Evolutionary conservation across 2,888 invertebrate genomes (phyloP).

Genomic region (Cantharis flavilabris): DNA sequence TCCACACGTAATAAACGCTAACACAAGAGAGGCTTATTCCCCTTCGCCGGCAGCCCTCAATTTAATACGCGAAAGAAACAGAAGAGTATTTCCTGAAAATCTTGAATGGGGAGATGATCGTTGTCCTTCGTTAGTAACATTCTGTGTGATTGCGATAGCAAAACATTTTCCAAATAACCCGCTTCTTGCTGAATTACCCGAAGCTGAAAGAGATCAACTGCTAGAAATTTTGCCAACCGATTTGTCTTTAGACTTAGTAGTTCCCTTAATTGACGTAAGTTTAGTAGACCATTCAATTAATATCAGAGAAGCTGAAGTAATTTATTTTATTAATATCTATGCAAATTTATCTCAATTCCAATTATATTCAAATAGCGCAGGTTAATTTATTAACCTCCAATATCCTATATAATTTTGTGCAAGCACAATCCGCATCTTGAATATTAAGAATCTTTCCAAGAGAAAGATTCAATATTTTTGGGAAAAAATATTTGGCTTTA

Average conservation of each 20-base stretch:
- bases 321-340: background rate
- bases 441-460: background rate
- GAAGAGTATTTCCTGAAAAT: conserved; percentile 59
- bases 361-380: background rate
- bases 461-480: background rate
- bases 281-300: background rate
- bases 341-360: background rate
- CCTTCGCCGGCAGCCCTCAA: conserved; percentile 46
- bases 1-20: conserved; percentile 55
- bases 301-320: background rate
- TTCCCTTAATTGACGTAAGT: conserved; percentile 60
- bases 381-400: background rate
- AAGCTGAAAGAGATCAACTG: conserved; percentile 62
- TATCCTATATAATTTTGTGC: background rate
- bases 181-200: conserved; percentile 61
- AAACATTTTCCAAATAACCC: conserved; percentile 59
- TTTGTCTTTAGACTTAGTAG: conserved; percentile 62
- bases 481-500: background rate
- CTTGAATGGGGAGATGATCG: conserved; percentile 60
- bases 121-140: conserved; percentile 56
- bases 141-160: conserved; percentile 59
- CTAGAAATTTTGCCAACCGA: conserved; percentile 65
- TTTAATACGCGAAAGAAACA: conserved; percentile 50
- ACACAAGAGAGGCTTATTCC: conserved; percentile 57
- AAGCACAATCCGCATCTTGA: background rate